Evolutionary conservation across 1,140 invertebrate species (phyloP).

Genomic region (Lysiphlebus fabarum): DNA sequence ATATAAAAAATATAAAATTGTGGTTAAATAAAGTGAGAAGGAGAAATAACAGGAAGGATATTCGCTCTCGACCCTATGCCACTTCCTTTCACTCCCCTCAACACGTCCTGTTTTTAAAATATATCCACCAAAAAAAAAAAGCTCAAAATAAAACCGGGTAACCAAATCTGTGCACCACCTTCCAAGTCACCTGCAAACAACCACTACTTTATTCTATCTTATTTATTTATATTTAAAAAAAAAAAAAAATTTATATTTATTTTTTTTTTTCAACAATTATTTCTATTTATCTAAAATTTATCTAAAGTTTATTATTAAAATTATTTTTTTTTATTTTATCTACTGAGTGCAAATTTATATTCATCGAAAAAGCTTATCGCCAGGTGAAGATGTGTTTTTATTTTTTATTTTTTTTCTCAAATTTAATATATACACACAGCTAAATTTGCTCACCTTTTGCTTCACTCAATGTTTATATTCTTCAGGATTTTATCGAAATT

Average conservation of each 20-base stretch:
- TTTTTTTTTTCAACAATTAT: too few species aligned
- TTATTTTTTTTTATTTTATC: slow-evolving; percentile 4
- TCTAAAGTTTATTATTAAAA: too few species aligned
- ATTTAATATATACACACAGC: too few species aligned
- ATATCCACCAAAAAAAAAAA: not conserved
- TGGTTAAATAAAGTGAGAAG: slow-evolving; percentile 5
- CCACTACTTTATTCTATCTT: not conserved
- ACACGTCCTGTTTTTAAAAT: slow-evolving; percentile 16
- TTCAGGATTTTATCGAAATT: slow-evolving; percentile 9
- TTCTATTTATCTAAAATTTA: too few species aligned
- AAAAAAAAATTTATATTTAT: too few species aligned
- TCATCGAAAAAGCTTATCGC: slow-evolving; percentile 3
- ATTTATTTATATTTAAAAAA: not conserved
- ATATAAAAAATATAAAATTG: too few species aligned
- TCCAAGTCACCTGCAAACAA: slow-evolving; percentile 18
- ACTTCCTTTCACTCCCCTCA: slow-evolving; percentile 29
- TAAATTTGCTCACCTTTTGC: slow-evolving; percentile 14
- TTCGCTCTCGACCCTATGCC: slow-evolving; percentile 31
- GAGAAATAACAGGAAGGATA: slow-evolving; percentile 38
- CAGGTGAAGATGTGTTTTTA: slow-evolving; percentile 7
- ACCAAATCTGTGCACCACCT: slow-evolving; percentile 21
- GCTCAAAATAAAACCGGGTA: slow-evolving; percentile 12
- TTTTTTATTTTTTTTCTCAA: not conserved
- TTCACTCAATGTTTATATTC: not conserved
- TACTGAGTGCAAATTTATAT: slow-evolving; percentile 6